A percentile compares a stretch with the other conserved stretches of the same genome.
Evolutionary conservation across 1,140 invertebrate genomes (phyloP).

Genomic region (Drosophila neocordata): DNA sequence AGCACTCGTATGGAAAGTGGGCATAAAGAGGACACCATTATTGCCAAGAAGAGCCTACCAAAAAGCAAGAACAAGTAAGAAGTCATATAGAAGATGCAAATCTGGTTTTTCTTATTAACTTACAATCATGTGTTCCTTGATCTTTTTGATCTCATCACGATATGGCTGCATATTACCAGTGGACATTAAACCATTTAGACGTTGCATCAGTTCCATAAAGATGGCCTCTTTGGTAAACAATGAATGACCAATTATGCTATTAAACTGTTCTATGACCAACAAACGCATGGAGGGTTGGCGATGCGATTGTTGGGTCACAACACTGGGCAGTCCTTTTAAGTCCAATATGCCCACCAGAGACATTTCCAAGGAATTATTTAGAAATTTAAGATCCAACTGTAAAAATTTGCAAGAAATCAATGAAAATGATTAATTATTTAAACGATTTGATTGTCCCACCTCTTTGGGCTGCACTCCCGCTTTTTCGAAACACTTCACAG

Average conservation of each 20-base stretch:
- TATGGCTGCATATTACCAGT: constrained; percentile 39
- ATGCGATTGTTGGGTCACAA: constrained; percentile 59
- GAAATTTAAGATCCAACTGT: constrained; percentile 55
- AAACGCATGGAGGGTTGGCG: constrained; percentile 42
- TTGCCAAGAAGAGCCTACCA: constrained; percentile 85
- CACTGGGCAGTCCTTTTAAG: constrained; percentile 69
- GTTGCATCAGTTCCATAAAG: constrained; percentile 65
- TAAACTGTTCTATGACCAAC: constrained; percentile 57
- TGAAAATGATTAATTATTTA: too few species aligned
- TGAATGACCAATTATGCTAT: constrained; percentile 63
- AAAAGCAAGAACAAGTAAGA: not conserved
- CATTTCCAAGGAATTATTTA: constrained; percentile 60
- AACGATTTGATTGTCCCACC: constrained; percentile 24
- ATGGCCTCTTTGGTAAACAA: constrained; percentile 68
- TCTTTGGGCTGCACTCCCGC: constrained; percentile 45
- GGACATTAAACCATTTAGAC: constrained; percentile 48
- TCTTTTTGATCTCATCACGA: constrained; percentile 35
- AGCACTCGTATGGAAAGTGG: constrained; percentile 87
- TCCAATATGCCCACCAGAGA: constrained; percentile 45
- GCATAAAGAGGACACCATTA: constrained; percentile 89
- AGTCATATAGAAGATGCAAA: not conserved
- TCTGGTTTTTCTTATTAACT: not conserved
- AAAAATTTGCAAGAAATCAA: not conserved
- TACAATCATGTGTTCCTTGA: constrained; percentile 54
- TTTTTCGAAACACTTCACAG: constrained; percentile 56